Evolutionary conservation across 53 echinoderm and acorn worm species (phyloP).

Genomic region (Temnopleurus reevesii): DNA sequence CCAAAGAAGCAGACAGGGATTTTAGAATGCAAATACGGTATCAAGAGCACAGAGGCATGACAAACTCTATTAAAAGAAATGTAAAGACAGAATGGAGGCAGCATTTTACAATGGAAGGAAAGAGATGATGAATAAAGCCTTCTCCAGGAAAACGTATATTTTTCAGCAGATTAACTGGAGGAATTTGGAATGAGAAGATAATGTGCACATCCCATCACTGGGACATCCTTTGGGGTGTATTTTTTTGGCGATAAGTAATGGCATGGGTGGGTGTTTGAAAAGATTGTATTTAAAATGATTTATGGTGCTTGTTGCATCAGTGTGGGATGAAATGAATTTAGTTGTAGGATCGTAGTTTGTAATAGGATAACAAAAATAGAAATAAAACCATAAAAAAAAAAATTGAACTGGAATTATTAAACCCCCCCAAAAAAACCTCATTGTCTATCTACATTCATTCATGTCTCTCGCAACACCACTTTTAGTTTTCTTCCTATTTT

Average conservation of each 20-base stretch:
- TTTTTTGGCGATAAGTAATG: background rate
- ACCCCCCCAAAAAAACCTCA: too few species aligned
- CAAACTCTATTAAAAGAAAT: background rate
- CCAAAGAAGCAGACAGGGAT: background rate
- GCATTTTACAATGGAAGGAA: conserved; percentile 8
- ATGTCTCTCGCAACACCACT: too few species aligned
- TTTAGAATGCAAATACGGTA: background rate
- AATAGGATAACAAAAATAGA: too few species aligned
- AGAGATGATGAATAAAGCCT: background rate
- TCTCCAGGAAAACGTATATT: background rate
- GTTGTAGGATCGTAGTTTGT: too few species aligned
- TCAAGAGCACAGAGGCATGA: conserved; percentile 3
- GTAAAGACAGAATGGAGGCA: conserved; percentile 7
- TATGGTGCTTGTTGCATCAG: background rate
- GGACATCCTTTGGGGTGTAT: background rate
- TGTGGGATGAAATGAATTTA: too few species aligned
- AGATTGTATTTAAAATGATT: background rate
- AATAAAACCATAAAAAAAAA: too few species aligned
- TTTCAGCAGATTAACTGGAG: conserved; percentile 11
- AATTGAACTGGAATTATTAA: too few species aligned
- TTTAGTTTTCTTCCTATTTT: too few species aligned
- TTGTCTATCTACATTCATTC: too few species aligned
- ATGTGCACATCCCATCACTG: too few species aligned
- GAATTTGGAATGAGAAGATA: background rate
- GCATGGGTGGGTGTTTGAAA: background rate